Evolutionary conservation across 1,140 invertebrate species (phyloP), one percentile per base, ranked within the genome.

Genomic region (Adelges cooleyi): DNA sequence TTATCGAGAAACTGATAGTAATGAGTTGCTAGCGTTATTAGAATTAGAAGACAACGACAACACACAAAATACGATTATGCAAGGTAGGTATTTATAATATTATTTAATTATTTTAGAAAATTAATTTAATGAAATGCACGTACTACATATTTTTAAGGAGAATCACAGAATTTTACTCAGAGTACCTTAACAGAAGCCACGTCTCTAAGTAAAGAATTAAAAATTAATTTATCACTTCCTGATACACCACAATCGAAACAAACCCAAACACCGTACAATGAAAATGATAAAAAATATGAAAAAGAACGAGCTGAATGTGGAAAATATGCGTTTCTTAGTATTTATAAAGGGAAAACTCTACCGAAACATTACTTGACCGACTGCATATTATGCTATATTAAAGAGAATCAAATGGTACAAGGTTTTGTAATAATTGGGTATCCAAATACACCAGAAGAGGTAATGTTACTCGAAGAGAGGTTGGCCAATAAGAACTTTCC

Each of bases 391-490:
- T 62, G 44, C 29, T 62, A 46, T 15, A 29, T 62, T 15, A 62
- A 46, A 20, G 17, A 33, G 13, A 48, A 62, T 15, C 10, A 29
- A 3, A 0, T 22, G 25, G 0, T 1, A 13, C 25, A 13, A 18
- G 56, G 56, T 33, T 27, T 8, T 20, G 42, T 62, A 18, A 11
- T 62, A 3, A 8, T 48, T 3, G 56, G 27, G 9, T 48, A 46
- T 48, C 13, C 1, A 6, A 5, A 33, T 33, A 33, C 29, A 15
- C 17, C 17, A 27, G 56, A 62, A 29, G 27, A 62, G 5, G 46
- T 62, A 62, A 48, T 48, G 5, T 20, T 22, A n/a, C 3, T 62
- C 3, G 56, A 62, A 62, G 56, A 62, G 29, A 62, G 56, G 10
- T 33, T 62, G 2, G 44, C 56, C 4, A 46, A 62, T 20, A 62